Percentiles rank a stretch among this genome's conserved stretches.
Evolutionary conservation across 64 coral and sea anemone genomes (phyloP).

Genomic region (Cladopsammia gracilis): DNA sequence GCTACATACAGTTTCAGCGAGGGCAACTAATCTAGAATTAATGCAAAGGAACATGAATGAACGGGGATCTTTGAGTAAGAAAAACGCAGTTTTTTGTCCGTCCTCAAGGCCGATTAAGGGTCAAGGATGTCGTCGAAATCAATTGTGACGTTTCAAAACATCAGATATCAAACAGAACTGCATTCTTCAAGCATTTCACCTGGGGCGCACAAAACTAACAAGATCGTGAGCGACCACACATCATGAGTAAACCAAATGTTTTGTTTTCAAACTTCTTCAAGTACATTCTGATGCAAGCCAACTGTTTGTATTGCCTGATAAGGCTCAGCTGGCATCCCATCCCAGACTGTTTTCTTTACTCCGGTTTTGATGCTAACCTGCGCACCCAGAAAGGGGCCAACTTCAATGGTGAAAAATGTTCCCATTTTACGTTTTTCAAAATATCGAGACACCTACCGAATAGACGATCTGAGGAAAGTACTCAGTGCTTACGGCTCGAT

Average conservation of each 20-base stretch:
- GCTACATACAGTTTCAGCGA: no score
- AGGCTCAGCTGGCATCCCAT: neutral
- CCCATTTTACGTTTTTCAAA: neutral
- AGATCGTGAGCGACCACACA: slow-evolving; percentile 6
- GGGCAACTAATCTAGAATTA: no score
- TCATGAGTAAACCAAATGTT: slow-evolving; percentile 4
- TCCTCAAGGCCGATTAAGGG: neutral
- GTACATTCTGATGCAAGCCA: neutral
- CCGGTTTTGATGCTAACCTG: neutral
- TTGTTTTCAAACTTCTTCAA: neutral
- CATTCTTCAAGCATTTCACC: slow-evolving; percentile 15
- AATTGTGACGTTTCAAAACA: neutral
- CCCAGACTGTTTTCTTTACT: neutral
- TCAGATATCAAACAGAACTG: neutral
- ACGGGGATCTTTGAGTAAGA: no score
- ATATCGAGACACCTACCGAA: neutral
- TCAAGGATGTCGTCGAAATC: slow-evolving; percentile 14
- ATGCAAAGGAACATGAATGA: no score
- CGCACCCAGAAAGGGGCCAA: no score
- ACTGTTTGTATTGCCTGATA: neutral
- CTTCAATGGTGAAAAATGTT: no score
- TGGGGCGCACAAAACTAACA: neutral
- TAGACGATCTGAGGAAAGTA: no score
- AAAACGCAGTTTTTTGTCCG: neutral
- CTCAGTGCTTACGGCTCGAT: no score